A percentile compares a stretch with the other conserved stretches of the same genome.
These are phyloP conservation scores for Myiozetetes cayanensis DNA, from an alignment of 2,113 vertebrate genomes.

Conservation along the genomic window DNA sequence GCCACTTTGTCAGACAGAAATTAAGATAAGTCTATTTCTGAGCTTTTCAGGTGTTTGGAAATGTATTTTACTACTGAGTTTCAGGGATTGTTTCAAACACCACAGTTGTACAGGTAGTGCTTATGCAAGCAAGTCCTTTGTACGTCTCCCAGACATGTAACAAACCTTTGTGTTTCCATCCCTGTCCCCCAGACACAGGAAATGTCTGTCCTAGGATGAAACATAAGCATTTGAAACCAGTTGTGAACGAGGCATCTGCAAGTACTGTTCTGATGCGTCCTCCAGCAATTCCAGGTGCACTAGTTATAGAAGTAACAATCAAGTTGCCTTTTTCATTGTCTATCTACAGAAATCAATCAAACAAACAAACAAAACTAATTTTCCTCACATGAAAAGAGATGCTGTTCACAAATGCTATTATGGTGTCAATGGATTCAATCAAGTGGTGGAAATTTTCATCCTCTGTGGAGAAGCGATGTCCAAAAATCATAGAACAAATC, in stretches of 20 bases:
- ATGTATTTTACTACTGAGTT: background rate
- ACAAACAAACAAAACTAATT: background rate
- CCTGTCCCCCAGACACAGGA: background rate
- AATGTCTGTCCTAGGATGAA: background rate
- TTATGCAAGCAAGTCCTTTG: background rate
- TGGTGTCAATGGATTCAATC: background rate
- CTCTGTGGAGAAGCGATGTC: conserved; percentile 37
- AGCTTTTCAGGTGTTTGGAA: background rate
- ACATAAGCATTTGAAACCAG: background rate
- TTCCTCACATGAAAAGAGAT: background rate
- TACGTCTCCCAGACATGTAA: background rate
- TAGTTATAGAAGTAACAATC: background rate
- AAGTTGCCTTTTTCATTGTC: background rate
- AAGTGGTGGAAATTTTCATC: conserved; percentile 48
- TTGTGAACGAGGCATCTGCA: background rate
- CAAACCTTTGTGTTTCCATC: background rate
- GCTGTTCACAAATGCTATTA: background rate
- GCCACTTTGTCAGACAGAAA: background rate
- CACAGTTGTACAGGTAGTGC: background rate
- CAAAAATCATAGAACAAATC: conserved; percentile 32
- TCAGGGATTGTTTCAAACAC: background rate
- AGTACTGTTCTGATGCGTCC: background rate
- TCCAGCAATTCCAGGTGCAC: background rate
- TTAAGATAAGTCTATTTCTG: background rate
- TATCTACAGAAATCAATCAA: background rate